Conservation (phyloP, 30 jellyfish, hydroid and myxozoan genomes). For the Sanderia malayensis region DNA sequence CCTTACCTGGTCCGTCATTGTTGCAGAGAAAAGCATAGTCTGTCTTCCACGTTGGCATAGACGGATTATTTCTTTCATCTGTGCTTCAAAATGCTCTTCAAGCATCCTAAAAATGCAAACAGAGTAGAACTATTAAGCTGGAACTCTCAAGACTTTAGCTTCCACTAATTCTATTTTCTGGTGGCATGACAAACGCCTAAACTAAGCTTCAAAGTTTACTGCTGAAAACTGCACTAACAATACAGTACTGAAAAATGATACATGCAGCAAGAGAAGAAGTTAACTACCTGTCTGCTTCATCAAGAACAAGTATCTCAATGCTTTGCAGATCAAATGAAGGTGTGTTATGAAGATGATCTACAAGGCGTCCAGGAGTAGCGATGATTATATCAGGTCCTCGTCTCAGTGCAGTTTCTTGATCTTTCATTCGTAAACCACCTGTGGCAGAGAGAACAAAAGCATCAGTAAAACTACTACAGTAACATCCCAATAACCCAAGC, state of each 20-base stretch:
- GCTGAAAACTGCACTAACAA: too few relatives aligned
- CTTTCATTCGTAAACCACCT: slow-evolving; percentile 90
- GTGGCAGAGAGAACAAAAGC: neutral
- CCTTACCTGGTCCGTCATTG: slow-evolving; percentile 97
- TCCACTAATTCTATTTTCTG: too few relatives aligned
- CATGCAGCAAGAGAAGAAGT: too few relatives aligned
- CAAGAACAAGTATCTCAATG: slow-evolving; percentile 92
- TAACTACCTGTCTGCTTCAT: slow-evolving; percentile 98
- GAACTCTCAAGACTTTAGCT: too few relatives aligned
- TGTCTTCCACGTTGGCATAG: slow-evolving; percentile 94
- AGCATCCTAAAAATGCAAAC: slow-evolving; percentile 70
- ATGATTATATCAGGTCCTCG: slow-evolving; percentile 86
- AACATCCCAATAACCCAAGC: too few relatives aligned
- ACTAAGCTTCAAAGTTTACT: too few relatives aligned
- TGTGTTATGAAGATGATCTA: slow-evolving; percentile 93
- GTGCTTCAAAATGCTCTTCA: slow-evolving; percentile 95
- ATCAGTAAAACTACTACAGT: too few relatives aligned
- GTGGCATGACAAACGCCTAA: too few relatives aligned
- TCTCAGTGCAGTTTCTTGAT: slow-evolving; percentile 92
- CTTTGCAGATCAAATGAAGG: slow-evolving; percentile 91
- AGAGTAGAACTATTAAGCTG: too few relatives aligned
- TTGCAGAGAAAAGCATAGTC: slow-evolving; percentile 96
- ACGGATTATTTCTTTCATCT: slow-evolving; percentile 90
- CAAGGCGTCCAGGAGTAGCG: slow-evolving; percentile 99
- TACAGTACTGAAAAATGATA: too few relatives aligned